phyloP scores from a whole-genome alignment of 1,140 invertebrate genomes.

The Uloborus diversus region DNA sequence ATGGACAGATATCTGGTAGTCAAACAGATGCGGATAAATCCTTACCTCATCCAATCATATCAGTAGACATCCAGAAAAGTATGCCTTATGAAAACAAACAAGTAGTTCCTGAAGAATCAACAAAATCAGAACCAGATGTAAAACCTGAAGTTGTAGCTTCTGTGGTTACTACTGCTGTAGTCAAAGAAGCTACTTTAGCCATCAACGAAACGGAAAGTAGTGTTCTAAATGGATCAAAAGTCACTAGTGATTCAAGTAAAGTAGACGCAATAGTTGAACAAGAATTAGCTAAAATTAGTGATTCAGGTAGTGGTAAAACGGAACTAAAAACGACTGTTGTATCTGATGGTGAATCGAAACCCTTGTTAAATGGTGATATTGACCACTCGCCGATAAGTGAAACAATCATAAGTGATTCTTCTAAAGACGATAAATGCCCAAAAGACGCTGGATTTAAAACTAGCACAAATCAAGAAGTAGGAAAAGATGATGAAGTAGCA shows the following conservation, averaged over 20 bases:
- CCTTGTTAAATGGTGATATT: slow-evolving; percentile 42
- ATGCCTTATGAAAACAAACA: slow-evolving; percentile 45
- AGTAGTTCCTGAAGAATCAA: slow-evolving; percentile 34
- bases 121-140: slow-evolving; percentile 3
- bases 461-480: neutral
- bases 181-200: slow-evolving; percentile 29
- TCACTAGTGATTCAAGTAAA: slow-evolving; percentile 37
- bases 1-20: neutral
- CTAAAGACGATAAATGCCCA: neutral
- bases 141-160: slow-evolving; percentile 37
- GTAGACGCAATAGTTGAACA: slow-evolving; percentile 46
- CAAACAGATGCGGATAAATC: neutral
- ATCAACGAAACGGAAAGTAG: slow-evolving; percentile 1
- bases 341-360: neutral
- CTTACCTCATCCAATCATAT: slow-evolving; percentile 41
- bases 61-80: slow-evolving; percentile 51
- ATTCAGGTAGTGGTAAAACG: slow-evolving; percentile 10
- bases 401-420: neutral
- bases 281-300: slow-evolving; percentile 38
- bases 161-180: slow-evolving; percentile 37
- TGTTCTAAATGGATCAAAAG: neutral
- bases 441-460: neutral
- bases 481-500: neutral
- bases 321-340: neutral
- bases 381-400: slow-evolving; percentile 31